Evolutionary conservation across 1,140 invertebrate genomes (phyloP), one percentile per base, ranked within the genome.

Genomic region (Drosophila tsacasi): DNA sequence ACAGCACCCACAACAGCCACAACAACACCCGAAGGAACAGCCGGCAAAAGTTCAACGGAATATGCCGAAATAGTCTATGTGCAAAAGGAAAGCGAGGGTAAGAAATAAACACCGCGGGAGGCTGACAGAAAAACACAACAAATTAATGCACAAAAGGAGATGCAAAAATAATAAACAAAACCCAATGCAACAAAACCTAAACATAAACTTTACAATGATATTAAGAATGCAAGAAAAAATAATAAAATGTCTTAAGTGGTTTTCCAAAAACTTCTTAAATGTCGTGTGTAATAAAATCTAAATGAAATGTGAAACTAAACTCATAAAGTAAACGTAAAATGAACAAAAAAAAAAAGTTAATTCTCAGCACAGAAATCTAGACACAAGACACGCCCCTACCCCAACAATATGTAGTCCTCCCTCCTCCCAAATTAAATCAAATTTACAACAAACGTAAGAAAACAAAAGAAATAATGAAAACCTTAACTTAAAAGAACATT

Each of bases 51-150:
- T 65, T 68, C 91, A 46, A 95, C 94, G 9, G 95, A 95, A 81
- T 95, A 95, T 77, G 95, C 95, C n/a, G 95, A 95, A 92, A 94
- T 94, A 74, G 93, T 94, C n/a, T 94, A 94, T 57, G 91, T 92
- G 71, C 80, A 92, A 54, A 92, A 92, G 72, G 82, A 81, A 47
- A 66, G 21, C 64, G 85, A 89, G 27, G 67, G 54, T 37, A 90
- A 83, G 32, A 91, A 90, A 49, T 91, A 65, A 80, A 52, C 57
- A 55, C 72, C 83, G 64, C 60, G 73, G 58, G 83, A 91, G 77
- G 83, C 87, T 91, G 86, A 74, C 63, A 55, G 55, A 74, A 35
- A 40, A 42, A 65, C 47, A 54, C 37, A 61, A 35, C 25, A 58
- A 52, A 69, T 55, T n/a, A 69, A 69, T 49, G 67, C 66, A 74